Evolutionary conservation across 2,888 invertebrate species (phyloP).

Genomic region (Vannuccia rotundouncinata): DNA sequence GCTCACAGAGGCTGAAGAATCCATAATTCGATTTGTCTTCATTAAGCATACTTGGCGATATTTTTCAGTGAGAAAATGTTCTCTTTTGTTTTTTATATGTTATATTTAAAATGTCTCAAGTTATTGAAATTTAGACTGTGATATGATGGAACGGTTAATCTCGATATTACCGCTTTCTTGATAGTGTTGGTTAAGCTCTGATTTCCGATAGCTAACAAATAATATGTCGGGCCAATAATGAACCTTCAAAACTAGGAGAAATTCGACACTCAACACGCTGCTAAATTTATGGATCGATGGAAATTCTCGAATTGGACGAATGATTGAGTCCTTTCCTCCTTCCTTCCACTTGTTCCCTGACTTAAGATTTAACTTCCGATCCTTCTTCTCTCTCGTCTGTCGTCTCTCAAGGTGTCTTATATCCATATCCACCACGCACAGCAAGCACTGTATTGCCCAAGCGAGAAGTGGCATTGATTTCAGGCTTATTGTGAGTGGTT

Average conservation of each 20-base stretch:
- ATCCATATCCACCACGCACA: no score
- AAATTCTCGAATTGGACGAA: not conserved
- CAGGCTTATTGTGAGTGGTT: no score
- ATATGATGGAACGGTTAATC: no score
- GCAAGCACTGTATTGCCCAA: no score
- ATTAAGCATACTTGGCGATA: constrained; percentile 5
- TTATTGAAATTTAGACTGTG: no score
- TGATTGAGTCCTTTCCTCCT: not conserved
- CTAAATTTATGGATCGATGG: not conserved
- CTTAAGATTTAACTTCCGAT: constrained; percentile 7
- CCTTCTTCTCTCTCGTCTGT: not conserved
- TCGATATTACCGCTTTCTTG: no score
- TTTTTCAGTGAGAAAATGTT: no score
- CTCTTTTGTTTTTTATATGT: no score
- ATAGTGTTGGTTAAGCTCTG: not conserved
- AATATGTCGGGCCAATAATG: not conserved
- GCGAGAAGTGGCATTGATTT: no score
- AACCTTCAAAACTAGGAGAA: not conserved
- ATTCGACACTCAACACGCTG: constrained; percentile 1
- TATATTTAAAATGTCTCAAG: no score
- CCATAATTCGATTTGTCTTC: constrained; percentile 19
- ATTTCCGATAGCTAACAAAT: not conserved
- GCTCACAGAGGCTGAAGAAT: not conserved
- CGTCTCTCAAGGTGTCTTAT: not conserved
- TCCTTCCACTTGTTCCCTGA: constrained; percentile 19